Evolutionary conservation across 2,113 vertebrate genomes (phyloP).

Genomic region (Hippocampus mohnikei): DNA sequence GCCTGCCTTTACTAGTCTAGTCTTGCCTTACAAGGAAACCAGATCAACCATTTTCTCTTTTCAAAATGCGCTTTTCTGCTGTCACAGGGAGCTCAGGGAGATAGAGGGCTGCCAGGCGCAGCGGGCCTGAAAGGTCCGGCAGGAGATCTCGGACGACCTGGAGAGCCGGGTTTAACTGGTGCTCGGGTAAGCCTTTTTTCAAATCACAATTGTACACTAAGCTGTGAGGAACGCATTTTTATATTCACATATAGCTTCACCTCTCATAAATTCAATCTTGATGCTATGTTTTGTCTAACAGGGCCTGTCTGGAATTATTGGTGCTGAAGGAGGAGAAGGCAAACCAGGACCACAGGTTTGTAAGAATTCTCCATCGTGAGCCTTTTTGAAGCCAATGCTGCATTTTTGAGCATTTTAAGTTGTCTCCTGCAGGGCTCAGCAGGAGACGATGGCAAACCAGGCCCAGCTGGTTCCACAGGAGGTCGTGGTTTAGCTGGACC

Average conservation of each 20-base stretch:
- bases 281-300: slow-evolving; percentile 69
- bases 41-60: background rate
- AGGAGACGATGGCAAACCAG: slow-evolving; percentile 91
- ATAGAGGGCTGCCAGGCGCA: slow-evolving; percentile 83
- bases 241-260: background rate
- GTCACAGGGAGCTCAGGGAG: slow-evolving; percentile 86
- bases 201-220: background rate
- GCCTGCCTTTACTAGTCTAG: background rate
- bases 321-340: slow-evolving; percentile 88
- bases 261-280: background rate
- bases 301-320: slow-evolving; percentile 76
- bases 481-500: slow-evolving; percentile 81
- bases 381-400: background rate
- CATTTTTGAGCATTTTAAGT: background rate
- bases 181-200: slow-evolving; percentile 80
- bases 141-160: slow-evolving; percentile 89
- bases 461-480: slow-evolving; percentile 83
- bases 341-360: slow-evolving; percentile 89
- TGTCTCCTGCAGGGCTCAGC: slow-evolving; percentile 75
- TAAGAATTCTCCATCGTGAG: background rate
- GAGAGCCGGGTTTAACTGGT: slow-evolving; percentile 90
- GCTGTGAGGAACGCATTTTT: background rate
- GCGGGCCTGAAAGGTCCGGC: slow-evolving; percentile 82
- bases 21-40: background rate
- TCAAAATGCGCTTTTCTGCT: slow-evolving; percentile 3